Evolutionary conservation across 2,888 invertebrate species (phyloP), one percentile per base, ranked within the genome.

Genomic region (Drosophila atripex): DNA sequence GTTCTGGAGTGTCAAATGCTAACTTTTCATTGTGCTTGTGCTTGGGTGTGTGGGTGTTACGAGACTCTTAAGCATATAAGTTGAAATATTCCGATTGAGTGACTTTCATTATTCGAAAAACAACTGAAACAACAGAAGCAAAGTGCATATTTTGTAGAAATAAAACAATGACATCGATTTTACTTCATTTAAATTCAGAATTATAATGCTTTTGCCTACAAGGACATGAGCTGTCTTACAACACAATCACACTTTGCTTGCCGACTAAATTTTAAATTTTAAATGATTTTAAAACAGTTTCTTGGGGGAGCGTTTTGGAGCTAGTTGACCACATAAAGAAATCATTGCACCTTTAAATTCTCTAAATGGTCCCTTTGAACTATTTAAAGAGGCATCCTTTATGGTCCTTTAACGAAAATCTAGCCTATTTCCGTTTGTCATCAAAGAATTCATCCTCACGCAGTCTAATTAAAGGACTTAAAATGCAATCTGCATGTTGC

Each of bases 31-130:
- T 80, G 80, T 78, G 64, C 68, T 57, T 61, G 55, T 25, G 32
- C 47, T 43, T 23, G 69, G 46, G 51, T 58, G 25, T 53, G 45
- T 59, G 23, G 46, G 52, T 39, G 21, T 23, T 54, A 32, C 64
- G 56, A 65, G 69, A 56, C 65, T 75, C 77, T 76, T 86, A 84
- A 86, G 86, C 84, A 84, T 82, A 86, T 86, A 86, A 86, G 87
- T 87, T 87, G 86, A 85, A 87, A 87, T 87, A 87, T 87, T 87
- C 86, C 86, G 85, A 87, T 85, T 87, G 87, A 87, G 82, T 85
- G 83, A 86, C 77, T 83, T 87, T 86, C 83, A 87, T 87, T 87
- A 87, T 80, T 74, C 72, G 79, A 77, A 60, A 76, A 80, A 66
- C 58, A 72, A 60, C 73, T 47, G 39, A 39, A 55, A 16, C 35